phyloP scores from a whole-genome alignment of 2,888 invertebrate species.

The Atethmia centrago region DNA sequence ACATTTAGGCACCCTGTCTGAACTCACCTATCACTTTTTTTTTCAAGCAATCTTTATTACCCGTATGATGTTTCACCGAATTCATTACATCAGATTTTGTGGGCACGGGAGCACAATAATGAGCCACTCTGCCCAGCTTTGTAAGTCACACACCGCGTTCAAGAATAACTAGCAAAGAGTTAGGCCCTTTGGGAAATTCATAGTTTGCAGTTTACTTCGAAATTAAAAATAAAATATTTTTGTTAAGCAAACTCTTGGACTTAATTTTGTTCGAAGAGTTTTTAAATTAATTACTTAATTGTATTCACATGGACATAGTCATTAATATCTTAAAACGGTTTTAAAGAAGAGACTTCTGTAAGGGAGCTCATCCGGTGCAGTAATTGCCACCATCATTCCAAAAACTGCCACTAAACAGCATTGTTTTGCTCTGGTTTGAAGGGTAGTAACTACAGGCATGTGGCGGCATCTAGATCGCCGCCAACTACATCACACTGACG shows the following conservation, averaged over 20 bases:
- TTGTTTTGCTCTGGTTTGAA: background rate
- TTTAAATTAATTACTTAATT: conserved; percentile 4
- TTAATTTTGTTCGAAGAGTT: background rate
- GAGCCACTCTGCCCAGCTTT: conserved; percentile 44
- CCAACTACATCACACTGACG: no score
- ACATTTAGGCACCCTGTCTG: no score
- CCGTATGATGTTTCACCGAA: conserved; percentile 30
- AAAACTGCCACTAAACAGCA: background rate
- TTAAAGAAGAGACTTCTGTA: background rate
- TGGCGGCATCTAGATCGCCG: no score
- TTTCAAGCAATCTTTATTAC: conserved; percentile 5
- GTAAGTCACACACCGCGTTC: conserved; percentile 28
- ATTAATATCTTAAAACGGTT: background rate
- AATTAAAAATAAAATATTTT: conserved; percentile 20
- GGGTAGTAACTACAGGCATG: no score
- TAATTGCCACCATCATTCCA: no score
- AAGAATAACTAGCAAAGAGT: conserved; percentile 15
- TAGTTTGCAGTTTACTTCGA: conserved; percentile 13
- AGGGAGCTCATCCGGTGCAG: no score
- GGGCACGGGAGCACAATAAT: conserved; percentile 54
- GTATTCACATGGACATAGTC: background rate
- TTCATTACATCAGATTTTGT: conserved; percentile 60
- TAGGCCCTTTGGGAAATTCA: conserved; percentile 28
- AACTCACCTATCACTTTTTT: no score
- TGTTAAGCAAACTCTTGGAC: background rate